Base-by-base conservation (phyloP, 2,888 invertebrate genomes). In the Epirrhoe alternata region DNA sequence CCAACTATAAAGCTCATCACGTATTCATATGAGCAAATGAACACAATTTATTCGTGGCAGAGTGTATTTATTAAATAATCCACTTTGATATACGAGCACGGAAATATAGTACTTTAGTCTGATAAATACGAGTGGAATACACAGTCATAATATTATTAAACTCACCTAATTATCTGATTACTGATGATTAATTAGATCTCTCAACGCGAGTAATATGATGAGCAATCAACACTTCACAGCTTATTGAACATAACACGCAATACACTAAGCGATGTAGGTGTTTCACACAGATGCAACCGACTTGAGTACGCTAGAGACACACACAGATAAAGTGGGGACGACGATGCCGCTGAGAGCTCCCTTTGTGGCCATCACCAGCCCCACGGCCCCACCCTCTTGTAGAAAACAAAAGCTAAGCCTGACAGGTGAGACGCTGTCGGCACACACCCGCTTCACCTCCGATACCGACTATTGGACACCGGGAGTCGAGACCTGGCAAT, bases 361-460 rank as follows among this genome's bases (percentile, higher is more conserved):
- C 84, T 95, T 95, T 78, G 92, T 96, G 81, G 94, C 95, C 84
- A 90, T 96, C 77, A 94, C 94, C 83, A 95, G 94, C 83, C 95
- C 95, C 60, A 94, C 94, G 75, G 94, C 94, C 68, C 94, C 95
- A 76, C 94, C 94, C 77, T 93, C 94, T 79, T 90, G 94, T 86
- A 94, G 95, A 85, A 96, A 96, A 87, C 95, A 95, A 83, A 94
- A 95, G 85, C 95, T 96, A 87, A 95, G 95, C 89, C 95, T 96
- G 90, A 92, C 94, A 92, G 94, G 94, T 94, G 93, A 92, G 89
- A 85, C 76, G 71, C 84, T 84, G 84, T 83, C 84, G 82, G 82
- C 81, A 77, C 74, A 71, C 78, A 52, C 59, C 68, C 72, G 72
- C 72, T 71, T 74, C 68, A 69, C 66, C 72, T 65, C 74, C 72